phyloP scores from a whole-genome alignment of 2,888 invertebrate species.

The Protula sp. region DNA sequence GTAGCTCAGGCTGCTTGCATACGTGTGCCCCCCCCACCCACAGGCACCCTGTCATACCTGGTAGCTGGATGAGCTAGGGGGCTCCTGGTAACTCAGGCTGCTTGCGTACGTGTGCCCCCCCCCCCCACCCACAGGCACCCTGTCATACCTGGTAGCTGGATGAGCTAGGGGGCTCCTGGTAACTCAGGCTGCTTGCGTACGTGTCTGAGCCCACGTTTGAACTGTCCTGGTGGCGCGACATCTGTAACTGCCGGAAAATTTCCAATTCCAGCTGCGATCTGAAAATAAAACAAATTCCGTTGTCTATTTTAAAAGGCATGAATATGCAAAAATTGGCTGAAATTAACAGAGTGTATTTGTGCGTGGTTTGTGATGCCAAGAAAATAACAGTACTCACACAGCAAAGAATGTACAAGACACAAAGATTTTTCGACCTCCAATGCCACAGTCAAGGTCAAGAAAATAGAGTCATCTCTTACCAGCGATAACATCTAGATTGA shows the following conservation, averaged over 20 bases:
- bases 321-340: too few relatives aligned
- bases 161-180: conserved; percentile 2
- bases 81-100: neutral
- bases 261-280: conserved; percentile 48
- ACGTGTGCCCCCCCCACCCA: neutral
- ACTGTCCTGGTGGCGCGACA: conserved; percentile 33
- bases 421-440: too few relatives aligned
- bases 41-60: conserved; percentile 15
- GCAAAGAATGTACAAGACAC: too few relatives aligned
- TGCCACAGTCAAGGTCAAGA: too few relatives aligned
- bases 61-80: conserved; percentile 1
- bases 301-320: too few relatives aligned
- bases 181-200: neutral
- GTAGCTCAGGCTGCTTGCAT: neutral
- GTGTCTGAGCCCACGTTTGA: neutral
- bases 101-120: neutral
- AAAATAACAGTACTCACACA: too few relatives aligned
- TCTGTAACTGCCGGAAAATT: conserved; percentile 48
- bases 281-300: conserved; percentile 7
- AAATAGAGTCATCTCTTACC: too few relatives aligned
- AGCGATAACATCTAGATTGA: too few relatives aligned
- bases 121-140: conserved; percentile 9
- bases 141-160: conserved; percentile 1
- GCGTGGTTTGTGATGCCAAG: too few relatives aligned
- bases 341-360: too few relatives aligned